These are phyloP conservation scores for Hoplias malabaricus DNA, from an alignment of 2,113 vertebrate genomes.

Conservation along the genomic window DNA sequence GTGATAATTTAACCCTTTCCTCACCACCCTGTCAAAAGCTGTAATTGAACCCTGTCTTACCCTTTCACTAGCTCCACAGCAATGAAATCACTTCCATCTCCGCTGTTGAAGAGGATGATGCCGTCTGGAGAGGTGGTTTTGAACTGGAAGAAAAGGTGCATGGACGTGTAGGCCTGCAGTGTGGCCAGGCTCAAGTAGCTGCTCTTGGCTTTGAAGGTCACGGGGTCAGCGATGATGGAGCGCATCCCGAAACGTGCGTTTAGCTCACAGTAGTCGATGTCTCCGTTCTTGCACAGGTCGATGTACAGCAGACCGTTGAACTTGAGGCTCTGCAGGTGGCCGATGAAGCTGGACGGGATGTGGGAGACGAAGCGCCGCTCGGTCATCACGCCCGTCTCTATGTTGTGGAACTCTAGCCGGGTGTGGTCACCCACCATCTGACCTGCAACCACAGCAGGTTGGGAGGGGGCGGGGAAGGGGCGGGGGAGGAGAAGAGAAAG, in stretches of 20 bases:
- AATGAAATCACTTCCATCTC: constrained; percentile 88
- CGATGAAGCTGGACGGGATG: constrained; percentile 96
- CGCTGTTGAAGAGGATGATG: constrained; percentile 95
- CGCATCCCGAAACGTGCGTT: constrained; percentile 96
- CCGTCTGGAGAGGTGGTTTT: constrained; percentile 96
- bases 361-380: constrained; percentile 92
- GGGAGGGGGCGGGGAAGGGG: constrained; percentile 67
- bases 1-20: not conserved
- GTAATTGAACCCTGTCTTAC: constrained; percentile 61
- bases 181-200: constrained; percentile 96
- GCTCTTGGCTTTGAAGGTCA: constrained; percentile 96
- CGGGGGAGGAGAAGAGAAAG: constrained; percentile 62
- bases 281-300: constrained; percentile 97
- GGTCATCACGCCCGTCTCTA: constrained; percentile 96
- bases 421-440: constrained; percentile 98
- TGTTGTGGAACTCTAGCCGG: constrained; percentile 98
- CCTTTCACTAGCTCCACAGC: constrained; percentile 97
- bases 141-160: constrained; percentile 99
- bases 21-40: not conserved
- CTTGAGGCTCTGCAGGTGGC: constrained; percentile 94
- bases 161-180: constrained; percentile 95
- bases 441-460: constrained; percentile 76
- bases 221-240: constrained; percentile 95
- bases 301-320: constrained; percentile 98
- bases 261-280: constrained; percentile 96